These are phyloP conservation scores for Petaurus breviceps DNA, from an alignment of 2,113 vertebrate species.

Conservation along the genomic window DNA sequence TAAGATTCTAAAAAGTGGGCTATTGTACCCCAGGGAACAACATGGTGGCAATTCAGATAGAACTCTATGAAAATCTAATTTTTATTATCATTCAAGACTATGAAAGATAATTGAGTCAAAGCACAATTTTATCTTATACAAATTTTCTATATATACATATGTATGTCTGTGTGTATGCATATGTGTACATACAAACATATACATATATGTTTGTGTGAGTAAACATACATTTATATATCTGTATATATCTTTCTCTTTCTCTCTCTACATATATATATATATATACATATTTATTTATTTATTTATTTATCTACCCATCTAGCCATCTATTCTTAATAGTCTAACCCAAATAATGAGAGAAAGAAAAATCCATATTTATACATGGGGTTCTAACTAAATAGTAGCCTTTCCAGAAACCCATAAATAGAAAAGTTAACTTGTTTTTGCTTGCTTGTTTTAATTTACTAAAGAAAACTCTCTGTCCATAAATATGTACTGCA, in stretches of 20 bases:
- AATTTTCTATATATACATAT: not conserved
- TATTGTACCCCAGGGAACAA: not conserved
- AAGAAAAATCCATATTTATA: not conserved
- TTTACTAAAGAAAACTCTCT: not conserved
- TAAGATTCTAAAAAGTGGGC: not conserved
- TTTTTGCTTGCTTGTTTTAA: not conserved
- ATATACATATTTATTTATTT: too few relatives aligned
- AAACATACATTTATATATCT: too few relatives aligned
- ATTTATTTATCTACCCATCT: too few relatives aligned
- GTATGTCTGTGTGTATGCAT: not conserved
- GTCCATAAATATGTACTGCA: not conserved
- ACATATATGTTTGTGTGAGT: too few relatives aligned
- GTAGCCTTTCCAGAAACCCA: not conserved
- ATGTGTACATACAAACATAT: too few relatives aligned
- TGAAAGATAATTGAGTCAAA: not conserved
- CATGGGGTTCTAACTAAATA: not conserved
- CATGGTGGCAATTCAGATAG: not conserved
- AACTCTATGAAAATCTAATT: not conserved
- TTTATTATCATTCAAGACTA: not conserved
- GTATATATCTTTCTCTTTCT: too few relatives aligned
- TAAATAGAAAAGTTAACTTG: not conserved
- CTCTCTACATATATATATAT: too few relatives aligned
- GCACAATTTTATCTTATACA: not conserved
- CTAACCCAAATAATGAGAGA: not conserved
- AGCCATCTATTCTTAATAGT: too few relatives aligned